Evolutionary conservation across 92 coral and sea anemone species (phyloP).

Genomic region (Chrysogorgia sp.): DNA sequence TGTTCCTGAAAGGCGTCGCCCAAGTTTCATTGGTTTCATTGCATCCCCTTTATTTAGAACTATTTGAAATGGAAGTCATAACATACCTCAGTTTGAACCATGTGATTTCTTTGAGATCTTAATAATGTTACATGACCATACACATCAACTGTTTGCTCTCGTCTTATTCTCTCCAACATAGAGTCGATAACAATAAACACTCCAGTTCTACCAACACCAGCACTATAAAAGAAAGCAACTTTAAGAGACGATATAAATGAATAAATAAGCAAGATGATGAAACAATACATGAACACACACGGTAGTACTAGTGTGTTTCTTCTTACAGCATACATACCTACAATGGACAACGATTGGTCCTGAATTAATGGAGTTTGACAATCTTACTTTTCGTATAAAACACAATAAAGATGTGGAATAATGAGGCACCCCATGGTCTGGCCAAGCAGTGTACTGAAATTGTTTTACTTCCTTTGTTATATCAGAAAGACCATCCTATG

Average conservation of each 20-base stretch:
- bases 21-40: too few species aligned
- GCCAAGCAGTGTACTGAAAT: slow-evolving; percentile 97
- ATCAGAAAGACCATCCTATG: too few species aligned
- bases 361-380: slow-evolving; percentile 88
- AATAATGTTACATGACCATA: slow-evolving; percentile 98
- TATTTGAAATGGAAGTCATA: too few species aligned
- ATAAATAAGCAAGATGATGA: too few species aligned
- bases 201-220: slow-evolving; percentile 96
- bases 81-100: slow-evolving; percentile 89
- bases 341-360: slow-evolving; percentile 96
- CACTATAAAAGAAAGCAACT: slow-evolving; percentile 67
- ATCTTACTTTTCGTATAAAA: slow-evolving; percentile 84
- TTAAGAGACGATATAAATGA: too few species aligned
- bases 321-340: too few species aligned
- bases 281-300: too few species aligned
- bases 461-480: slow-evolving; percentile 55
- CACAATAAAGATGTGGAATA: slow-evolving; percentile 92
- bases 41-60: too few species aligned
- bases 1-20: too few species aligned
- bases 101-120: slow-evolving; percentile 88
- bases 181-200: slow-evolving; percentile 96
- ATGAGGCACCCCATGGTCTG: slow-evolving; percentile 93
- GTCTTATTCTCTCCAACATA: slow-evolving; percentile 93
- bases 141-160: slow-evolving; percentile 92
- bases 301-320: too few species aligned